phyloP scores from a whole-genome alignment of 2,113 vertebrate species.

The Naja naja region DNA sequence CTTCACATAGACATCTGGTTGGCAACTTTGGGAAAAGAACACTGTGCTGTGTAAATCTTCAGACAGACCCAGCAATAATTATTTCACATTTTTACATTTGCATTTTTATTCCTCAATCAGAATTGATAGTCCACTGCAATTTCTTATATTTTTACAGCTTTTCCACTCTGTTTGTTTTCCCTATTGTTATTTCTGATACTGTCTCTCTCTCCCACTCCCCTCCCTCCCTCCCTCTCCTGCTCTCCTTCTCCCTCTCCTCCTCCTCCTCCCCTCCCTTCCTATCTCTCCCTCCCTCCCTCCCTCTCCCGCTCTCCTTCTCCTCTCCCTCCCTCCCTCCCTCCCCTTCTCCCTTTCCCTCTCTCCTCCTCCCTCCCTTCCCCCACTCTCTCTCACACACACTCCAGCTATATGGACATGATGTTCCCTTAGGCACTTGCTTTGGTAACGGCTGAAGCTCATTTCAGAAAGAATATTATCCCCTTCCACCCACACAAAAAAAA shows the following conservation, averaged over 20 bases:
- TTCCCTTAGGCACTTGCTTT: neutral
- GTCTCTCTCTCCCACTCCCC: no score
- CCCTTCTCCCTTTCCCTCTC: no score
- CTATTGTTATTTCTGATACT: neutral
- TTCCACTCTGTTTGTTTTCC: neutral
- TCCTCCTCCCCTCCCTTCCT: accelerated
- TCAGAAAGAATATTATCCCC: neutral
- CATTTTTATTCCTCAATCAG: neutral
- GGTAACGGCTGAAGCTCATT: neutral
- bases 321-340: no score
- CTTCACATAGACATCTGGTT: neutral
- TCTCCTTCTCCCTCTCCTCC: no score
- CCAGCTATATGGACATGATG: neutral
- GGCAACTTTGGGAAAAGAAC: neutral
- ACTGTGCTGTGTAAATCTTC: neutral
- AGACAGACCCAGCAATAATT: neutral
- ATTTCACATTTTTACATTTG: neutral
- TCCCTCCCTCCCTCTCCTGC: no score
- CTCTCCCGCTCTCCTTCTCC: no score
- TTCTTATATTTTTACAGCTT: neutral
- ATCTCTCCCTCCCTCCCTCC: no score
- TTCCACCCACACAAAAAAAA: neutral
- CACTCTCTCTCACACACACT: neutral
- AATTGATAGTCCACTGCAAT: neutral
- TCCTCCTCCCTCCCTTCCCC: no score